Evolutionary conservation across 2,113 vertebrate species (phyloP).

Genomic region (Xyliphius kryptos): DNA sequence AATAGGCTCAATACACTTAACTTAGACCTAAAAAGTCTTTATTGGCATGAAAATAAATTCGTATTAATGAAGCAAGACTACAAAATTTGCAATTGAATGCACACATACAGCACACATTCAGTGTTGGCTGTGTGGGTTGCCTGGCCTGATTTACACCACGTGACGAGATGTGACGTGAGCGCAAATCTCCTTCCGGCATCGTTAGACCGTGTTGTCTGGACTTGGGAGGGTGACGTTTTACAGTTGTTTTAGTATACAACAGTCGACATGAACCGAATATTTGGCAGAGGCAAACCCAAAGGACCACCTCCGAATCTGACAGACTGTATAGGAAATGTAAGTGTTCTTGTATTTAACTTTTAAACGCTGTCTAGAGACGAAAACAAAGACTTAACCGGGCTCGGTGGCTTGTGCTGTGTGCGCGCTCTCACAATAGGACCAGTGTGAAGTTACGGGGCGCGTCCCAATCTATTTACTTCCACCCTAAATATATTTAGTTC

Average conservation of each 20-base stretch:
- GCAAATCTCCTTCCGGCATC: slow-evolving; percentile 20
- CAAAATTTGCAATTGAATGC: too few relatives aligned
- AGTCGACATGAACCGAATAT: slow-evolving; percentile 84
- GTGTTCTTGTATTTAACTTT: slow-evolving; percentile 46
- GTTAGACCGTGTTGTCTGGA: background rate
- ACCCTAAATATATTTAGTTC: too few relatives aligned
- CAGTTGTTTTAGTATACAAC: background rate
- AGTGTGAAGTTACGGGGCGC: too few relatives aligned
- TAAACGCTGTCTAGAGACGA: slow-evolving; percentile 19
- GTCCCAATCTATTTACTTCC: too few relatives aligned
- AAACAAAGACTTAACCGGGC: slow-evolving; percentile 53
- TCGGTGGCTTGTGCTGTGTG: slow-evolving; percentile 5
- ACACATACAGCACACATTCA: too few relatives aligned
- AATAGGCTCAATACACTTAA: too few relatives aligned
- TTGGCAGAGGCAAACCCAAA: slow-evolving; percentile 82
- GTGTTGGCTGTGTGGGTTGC: background rate
- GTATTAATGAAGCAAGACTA: too few relatives aligned
- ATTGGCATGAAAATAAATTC: too few relatives aligned
- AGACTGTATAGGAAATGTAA: slow-evolving; percentile 89
- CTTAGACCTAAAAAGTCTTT: too few relatives aligned
- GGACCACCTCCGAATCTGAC: slow-evolving; percentile 86
- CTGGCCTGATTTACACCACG: background rate
- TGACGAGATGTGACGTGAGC: slow-evolving; percentile 20
- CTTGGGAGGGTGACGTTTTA: background rate
- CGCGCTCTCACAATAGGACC: too few relatives aligned